Conservation (phyloP, 2,888 invertebrate genomes). For the Agrochola litura region DNA sequence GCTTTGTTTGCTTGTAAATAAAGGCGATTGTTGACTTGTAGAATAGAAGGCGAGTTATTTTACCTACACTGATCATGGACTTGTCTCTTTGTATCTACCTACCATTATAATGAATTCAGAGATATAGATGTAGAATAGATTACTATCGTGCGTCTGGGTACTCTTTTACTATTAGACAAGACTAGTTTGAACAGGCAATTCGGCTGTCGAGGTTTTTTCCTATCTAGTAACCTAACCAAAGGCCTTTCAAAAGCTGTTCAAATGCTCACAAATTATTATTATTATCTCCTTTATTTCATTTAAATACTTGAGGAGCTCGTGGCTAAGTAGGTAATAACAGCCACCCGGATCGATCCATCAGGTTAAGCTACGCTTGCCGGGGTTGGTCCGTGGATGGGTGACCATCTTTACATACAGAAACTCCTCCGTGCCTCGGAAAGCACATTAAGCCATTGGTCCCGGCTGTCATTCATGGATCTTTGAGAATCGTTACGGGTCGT, state of each 20-base stretch:
- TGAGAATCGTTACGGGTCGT: too few relatives aligned
- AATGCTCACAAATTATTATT: background rate
- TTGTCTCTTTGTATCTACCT: background rate
- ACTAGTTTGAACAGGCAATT: background rate
- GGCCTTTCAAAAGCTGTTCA: background rate
- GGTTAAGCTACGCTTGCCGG: too few relatives aligned
- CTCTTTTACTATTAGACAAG: background rate
- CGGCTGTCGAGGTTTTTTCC: background rate
- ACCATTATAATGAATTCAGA: background rate
- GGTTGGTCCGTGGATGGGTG: too few relatives aligned
- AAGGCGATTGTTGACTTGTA: slow-evolving; percentile 36
- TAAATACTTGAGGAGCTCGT: too few relatives aligned
- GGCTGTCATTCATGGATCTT: too few relatives aligned
- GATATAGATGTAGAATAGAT: too few relatives aligned
- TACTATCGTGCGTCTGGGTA: background rate
- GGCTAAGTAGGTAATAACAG: too few relatives aligned
- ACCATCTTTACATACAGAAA: too few relatives aligned
- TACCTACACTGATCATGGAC: background rate
- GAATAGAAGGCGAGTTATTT: slow-evolving; percentile 13
- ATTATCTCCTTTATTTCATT: background rate
- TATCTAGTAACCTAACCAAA: background rate
- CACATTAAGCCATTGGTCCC: too few relatives aligned
- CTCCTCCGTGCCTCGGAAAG: too few relatives aligned
- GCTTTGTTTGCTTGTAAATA: slow-evolving; percentile 55
- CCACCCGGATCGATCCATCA: too few relatives aligned